Conservation (phyloP, 1,140 invertebrate genomes). For the Brachionus angularis region DNA sequence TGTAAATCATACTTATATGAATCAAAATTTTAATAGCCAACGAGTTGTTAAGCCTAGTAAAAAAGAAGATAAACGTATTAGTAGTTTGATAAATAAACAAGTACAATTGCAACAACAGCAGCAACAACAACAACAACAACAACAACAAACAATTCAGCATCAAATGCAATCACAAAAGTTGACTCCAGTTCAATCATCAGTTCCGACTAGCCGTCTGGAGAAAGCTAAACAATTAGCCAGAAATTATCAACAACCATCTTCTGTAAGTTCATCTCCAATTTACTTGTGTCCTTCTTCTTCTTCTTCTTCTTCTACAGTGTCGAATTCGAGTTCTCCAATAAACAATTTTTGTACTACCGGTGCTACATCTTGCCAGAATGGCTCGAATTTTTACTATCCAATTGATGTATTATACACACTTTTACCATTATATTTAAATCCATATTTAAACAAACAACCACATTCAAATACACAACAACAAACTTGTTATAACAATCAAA, state of each 20-base stretch:
- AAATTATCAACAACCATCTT: background rate
- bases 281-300: no score
- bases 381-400: constrained; percentile 17
- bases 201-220: constrained; percentile 4
- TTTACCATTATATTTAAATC: constrained; percentile 16
- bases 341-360: no score
- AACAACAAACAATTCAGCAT: no score
- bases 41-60: background rate
- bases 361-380: no score
- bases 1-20: no score
- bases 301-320: background rate
- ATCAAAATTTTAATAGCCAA: no score
- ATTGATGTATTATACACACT: constrained; percentile 12
- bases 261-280: no score
- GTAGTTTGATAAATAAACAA: background rate
- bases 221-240: constrained; percentile 25
- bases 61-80: background rate
- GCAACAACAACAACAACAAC: background rate
- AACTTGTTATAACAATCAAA: no score
- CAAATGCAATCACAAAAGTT: no score
- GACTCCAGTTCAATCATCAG: no score
- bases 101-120: background rate
- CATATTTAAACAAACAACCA: background rate
- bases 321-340: background rate
- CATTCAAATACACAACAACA: background rate